phyloP scores from a whole-genome alignment of 2,113 vertebrate genomes.

The Erythrolamprus reginae region DNA sequence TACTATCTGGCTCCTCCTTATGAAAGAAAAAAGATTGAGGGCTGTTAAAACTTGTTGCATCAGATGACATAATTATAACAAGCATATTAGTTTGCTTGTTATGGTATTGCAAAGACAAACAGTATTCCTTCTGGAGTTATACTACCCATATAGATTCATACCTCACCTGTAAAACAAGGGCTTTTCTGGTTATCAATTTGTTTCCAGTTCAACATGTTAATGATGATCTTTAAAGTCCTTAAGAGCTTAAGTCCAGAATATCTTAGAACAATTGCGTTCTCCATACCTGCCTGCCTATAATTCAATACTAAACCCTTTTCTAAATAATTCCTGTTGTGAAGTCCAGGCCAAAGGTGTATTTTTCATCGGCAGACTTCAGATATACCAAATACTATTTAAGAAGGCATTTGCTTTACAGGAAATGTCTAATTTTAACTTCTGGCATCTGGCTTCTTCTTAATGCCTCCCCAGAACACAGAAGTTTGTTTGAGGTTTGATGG shows the following conservation, averaged over 20 bases:
- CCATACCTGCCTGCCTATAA: not conserved
- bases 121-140: not conserved
- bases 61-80: constrained; percentile 10
- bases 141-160: not conserved
- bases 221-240: not conserved
- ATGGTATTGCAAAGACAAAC: not conserved
- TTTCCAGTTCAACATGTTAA: not conserved
- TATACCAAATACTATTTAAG: not conserved
- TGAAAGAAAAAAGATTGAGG: constrained; percentile 5
- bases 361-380: not conserved
- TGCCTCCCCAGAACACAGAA: not conserved
- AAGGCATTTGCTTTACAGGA: not conserved
- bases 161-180: not conserved
- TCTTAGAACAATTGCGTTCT: not conserved
- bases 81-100: not conserved
- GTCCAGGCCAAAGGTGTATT: not conserved
- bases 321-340: not conserved
- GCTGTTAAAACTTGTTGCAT: constrained; percentile 9
- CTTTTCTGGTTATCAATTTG: not conserved
- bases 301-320: not conserved
- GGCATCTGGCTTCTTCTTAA: not conserved
- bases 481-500: not conserved
- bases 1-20: not conserved
- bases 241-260: not conserved
- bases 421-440: not conserved